These are phyloP conservation scores for Cryptus armator DNA, from an alignment of 2,888 invertebrate genomes.

Conservation along the genomic window DNA sequence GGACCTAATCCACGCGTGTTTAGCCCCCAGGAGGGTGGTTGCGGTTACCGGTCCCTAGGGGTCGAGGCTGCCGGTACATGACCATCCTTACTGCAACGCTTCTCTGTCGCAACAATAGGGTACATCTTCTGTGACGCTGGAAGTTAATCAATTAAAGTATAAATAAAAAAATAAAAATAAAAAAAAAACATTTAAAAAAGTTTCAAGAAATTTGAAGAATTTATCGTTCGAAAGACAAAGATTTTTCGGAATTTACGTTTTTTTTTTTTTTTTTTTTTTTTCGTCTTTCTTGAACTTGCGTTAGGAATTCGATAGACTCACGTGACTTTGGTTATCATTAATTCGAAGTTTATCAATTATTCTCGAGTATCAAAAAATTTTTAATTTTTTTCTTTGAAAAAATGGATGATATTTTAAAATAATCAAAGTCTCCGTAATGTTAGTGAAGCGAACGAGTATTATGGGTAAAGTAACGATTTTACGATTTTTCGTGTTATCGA, in stretches of 20 bases:
- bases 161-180: too few relatives aligned
- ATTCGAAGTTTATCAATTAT: too few relatives aligned
- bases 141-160: too few relatives aligned
- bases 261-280: background rate
- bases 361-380: too few relatives aligned
- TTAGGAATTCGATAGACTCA: background rate
- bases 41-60: conserved; percentile 34
- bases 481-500: background rate
- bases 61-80: conserved; percentile 32
- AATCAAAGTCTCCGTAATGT: background rate
- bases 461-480: too few relatives aligned
- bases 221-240: too few relatives aligned
- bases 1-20: conserved; percentile 56
- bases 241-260: background rate
- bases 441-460: background rate
- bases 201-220: too few relatives aligned
- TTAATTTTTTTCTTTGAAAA: too few relatives aligned
- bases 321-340: too few relatives aligned
- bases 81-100: conserved; percentile 10
- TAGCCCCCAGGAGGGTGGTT: background rate
- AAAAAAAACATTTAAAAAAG: too few relatives aligned
- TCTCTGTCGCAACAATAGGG: background rate
- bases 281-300: background rate
- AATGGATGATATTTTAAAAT: too few relatives aligned
- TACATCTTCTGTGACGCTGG: too few relatives aligned